These are phyloP conservation scores for Dromococcyx pavoninus DNA, from an alignment of 2,797 vertebrate genomes.

Conservation along the genomic window DNA sequence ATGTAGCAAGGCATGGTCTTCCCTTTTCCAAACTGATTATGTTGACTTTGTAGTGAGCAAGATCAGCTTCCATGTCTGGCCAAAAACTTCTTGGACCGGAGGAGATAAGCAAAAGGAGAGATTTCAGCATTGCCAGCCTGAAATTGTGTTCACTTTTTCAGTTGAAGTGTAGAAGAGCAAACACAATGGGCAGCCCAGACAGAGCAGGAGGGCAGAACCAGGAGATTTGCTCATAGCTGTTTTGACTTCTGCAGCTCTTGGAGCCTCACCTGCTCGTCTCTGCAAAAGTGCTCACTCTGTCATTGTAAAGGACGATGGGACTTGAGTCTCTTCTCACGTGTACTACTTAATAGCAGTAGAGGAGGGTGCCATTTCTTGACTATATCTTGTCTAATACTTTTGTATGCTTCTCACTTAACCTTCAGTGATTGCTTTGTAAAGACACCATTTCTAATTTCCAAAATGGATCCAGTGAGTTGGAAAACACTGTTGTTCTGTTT, in stretches of 20 bases:
- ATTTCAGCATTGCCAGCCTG: neutral
- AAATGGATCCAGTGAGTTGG: neutral
- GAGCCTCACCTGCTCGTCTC: neutral
- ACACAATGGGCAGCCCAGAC: neutral
- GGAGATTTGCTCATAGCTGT: neutral
- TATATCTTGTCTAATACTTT: neutral
- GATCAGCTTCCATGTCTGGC: neutral
- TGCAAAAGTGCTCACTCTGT: neutral
- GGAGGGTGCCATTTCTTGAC: neutral
- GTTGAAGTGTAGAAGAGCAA: neutral
- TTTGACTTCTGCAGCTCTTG: neutral
- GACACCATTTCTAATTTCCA: neutral
- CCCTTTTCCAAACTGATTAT: neutral
- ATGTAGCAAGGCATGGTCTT: neutral
- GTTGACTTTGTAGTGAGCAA: neutral
- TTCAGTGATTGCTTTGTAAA: neutral
- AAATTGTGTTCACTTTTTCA: neutral
- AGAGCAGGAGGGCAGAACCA: rapidly evolving
- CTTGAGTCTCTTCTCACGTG: neutral
- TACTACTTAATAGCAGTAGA: neutral
- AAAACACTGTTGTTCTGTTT: neutral
- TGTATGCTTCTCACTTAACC: neutral
- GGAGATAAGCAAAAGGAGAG: neutral
- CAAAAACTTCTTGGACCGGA: rapidly evolving
- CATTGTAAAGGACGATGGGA: rapidly evolving